Conservation (phyloP, 2,797 vertebrate genomes). For the Sebastes wilsoni region DNA sequence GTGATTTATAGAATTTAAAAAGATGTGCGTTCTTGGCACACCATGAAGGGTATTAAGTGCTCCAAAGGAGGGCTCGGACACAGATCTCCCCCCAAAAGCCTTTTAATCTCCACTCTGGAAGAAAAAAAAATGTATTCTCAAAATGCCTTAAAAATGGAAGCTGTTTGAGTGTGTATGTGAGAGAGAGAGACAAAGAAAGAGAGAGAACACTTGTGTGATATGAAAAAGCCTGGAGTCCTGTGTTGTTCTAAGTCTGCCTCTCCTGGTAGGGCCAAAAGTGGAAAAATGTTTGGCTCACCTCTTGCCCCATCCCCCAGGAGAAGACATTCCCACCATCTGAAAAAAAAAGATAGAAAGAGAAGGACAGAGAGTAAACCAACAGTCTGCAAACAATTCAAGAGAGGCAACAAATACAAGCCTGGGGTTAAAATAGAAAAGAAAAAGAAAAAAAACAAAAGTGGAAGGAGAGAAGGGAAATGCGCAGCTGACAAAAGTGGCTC, state of each 20-base stretch:
- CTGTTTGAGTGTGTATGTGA: background rate
- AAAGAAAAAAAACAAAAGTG: conserved; percentile 43
- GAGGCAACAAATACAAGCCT: conserved; percentile 76
- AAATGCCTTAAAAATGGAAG: conserved; percentile 56
- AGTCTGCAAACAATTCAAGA: conserved; percentile 77
- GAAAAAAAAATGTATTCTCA: conserved; percentile 57
- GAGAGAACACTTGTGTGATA: conserved; percentile 32
- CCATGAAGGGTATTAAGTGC: conserved; percentile 78
- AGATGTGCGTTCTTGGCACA: conserved; percentile 79
- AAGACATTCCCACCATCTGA: conserved; percentile 81
- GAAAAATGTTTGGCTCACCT: conserved; percentile 77
- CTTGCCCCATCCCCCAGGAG: conserved; percentile 78
- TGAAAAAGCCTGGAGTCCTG: conserved; percentile 57
- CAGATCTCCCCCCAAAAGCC: conserved; percentile 51
- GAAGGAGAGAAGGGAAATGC: conserved; percentile 73
- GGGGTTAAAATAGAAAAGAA: conserved; percentile 74
- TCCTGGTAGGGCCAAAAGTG: conserved; percentile 74
- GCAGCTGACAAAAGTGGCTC: conserved; percentile 91
- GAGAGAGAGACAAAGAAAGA: conserved; percentile 3
- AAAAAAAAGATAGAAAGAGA: conserved; percentile 46
- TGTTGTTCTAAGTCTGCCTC: conserved; percentile 76
- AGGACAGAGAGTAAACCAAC: conserved; percentile 61
- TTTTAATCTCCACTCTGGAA: conserved; percentile 80
- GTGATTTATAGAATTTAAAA: conserved; percentile 84
- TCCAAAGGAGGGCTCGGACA: conserved; percentile 74